phyloP scores from a whole-genome alignment of 2,113 vertebrate genomes.

The Desmodus rotundus region DNA sequence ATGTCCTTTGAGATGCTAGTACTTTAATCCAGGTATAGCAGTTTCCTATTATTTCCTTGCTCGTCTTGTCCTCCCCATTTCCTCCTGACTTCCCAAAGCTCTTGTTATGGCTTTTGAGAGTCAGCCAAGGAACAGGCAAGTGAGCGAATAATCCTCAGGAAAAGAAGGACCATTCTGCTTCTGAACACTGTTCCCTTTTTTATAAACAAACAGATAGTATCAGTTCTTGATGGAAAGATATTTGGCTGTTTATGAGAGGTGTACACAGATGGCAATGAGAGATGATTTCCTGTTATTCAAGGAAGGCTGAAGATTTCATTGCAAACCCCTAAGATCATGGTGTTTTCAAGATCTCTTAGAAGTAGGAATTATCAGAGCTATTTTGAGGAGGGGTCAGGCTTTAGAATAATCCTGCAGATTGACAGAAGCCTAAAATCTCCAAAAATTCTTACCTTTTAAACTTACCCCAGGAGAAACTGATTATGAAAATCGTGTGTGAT shows the following conservation, averaged over 20 bases:
- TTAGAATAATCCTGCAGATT: slow-evolving; percentile 60
- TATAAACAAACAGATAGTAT: slow-evolving; percentile 42
- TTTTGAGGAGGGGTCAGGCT: slow-evolving; percentile 48
- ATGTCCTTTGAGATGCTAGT: slow-evolving; percentile 57
- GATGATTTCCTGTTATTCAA: slow-evolving; percentile 32
- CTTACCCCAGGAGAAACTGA: slow-evolving; percentile 54
- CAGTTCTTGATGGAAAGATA: slow-evolving; percentile 48
- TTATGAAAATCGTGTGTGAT: slow-evolving; percentile 64
- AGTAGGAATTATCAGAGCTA: slow-evolving; percentile 39
- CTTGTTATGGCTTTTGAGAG: slow-evolving; percentile 47
- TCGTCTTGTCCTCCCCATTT: slow-evolving; percentile 51
- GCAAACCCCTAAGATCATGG: background rate
- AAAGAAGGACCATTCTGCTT: slow-evolving; percentile 70
- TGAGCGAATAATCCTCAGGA: slow-evolving; percentile 72
- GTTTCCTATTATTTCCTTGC: slow-evolving; percentile 57
- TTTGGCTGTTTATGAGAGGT: slow-evolving; percentile 44
- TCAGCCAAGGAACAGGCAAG: slow-evolving; percentile 63
- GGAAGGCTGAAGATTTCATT: slow-evolving; percentile 44
- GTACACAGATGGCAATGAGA: slow-evolving; percentile 38
- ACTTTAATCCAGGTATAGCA: slow-evolving; percentile 56
- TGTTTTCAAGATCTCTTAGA: slow-evolving; percentile 56
- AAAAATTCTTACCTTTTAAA: slow-evolving; percentile 42
- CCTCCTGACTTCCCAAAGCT: slow-evolving; percentile 53
- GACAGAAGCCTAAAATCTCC: slow-evolving; percentile 54
- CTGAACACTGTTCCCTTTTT: slow-evolving; percentile 52